Conservation (phyloP, 2,888 invertebrate genomes). For the Cephus pygmeus region DNA sequence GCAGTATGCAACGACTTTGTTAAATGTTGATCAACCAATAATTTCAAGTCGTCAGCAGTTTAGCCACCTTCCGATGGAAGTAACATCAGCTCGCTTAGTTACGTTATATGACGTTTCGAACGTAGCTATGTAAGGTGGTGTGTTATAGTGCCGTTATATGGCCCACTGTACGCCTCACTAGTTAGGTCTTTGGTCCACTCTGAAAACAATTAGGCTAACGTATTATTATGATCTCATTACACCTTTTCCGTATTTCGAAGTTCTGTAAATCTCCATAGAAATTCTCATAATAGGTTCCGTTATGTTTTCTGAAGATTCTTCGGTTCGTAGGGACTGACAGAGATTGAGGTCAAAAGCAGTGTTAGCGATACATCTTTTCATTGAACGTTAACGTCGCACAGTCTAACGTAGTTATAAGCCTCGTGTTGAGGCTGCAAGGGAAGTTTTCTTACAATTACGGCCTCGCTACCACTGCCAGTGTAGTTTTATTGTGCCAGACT, state of each 20-base stretch:
- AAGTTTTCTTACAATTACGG: too few species aligned
- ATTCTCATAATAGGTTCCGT: neutral
- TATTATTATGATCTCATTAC: neutral
- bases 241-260: neutral
- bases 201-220: neutral
- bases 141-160: neutral
- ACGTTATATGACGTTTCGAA: neutral
- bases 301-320: neutral
- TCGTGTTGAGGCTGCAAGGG: too few species aligned
- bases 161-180: neutral
- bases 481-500: too few species aligned
- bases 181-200: neutral
- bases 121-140: neutral
- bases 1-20: neutral
- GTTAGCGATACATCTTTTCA: neutral
- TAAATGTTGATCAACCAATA: neutral
- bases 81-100: neutral
- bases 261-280: neutral
- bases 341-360: neutral
- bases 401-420: too few species aligned
- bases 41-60: neutral
- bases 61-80: neutral
- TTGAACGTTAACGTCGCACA: neutral
- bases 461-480: too few species aligned
- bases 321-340: neutral